Conservation (phyloP, 1,140 invertebrate species). For the Holotrichia oblita region DNA sequence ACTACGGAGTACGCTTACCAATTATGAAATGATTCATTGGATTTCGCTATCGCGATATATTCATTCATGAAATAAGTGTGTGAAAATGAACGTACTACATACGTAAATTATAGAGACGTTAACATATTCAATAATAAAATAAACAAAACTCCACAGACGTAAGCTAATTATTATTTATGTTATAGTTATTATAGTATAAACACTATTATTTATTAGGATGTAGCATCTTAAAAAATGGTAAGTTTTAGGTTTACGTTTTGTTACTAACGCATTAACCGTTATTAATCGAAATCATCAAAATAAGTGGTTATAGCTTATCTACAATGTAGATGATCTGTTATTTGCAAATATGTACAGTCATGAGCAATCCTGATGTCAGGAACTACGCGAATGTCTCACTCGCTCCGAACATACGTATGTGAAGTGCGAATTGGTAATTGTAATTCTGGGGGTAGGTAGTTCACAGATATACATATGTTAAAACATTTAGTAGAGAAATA, state of each 20-base stretch:
- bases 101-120: too few relatives aligned
- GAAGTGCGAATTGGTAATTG: too few relatives aligned
- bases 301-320: too few relatives aligned
- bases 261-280: not conserved
- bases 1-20: not conserved
- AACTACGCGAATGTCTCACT: too few relatives aligned
- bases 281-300: too few relatives aligned
- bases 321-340: not conserved
- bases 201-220: not conserved
- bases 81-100: constrained; percentile 1
- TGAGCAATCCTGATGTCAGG: too few relatives aligned
- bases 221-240: not conserved
- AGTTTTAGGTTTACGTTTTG: not conserved
- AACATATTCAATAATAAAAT: constrained; percentile 2
- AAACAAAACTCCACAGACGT: not conserved
- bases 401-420: too few relatives aligned
- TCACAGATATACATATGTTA: too few relatives aligned
- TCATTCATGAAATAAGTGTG: not conserved
- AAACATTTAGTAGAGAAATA: too few relatives aligned
- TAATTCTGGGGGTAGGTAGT: too few relatives aligned
- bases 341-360: too few relatives aligned
- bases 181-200: not conserved
- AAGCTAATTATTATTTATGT: not conserved
- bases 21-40: not conserved
- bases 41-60: not conserved